Base-by-base conservation (phyloP, 2,113 vertebrate species). In the Rutilus rutilus region DNA sequence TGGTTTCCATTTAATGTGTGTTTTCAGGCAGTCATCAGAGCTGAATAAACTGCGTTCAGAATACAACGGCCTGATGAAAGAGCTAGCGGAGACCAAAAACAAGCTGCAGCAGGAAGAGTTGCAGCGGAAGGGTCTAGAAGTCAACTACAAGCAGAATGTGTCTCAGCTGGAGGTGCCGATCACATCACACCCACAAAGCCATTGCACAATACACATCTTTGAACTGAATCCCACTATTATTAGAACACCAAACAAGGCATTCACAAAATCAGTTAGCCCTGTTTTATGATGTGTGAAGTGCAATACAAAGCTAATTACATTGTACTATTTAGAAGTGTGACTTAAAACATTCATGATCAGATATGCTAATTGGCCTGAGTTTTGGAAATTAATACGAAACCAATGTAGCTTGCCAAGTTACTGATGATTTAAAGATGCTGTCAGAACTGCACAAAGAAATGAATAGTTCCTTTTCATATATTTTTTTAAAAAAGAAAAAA, bases 51-150 rank as follows among this genome's bases (percentile, higher is more conserved):
- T 99, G 79, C 98, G 96, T 27, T 97, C 97, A 4, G 98, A 99
- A 90, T 98, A 94, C 30, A 93, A 96, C 0, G 89, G 96, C 80
- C 93, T 99, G 91, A 92, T 97, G 95, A 98, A 96, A 52, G 98
- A 99, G 85, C 92, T 99, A 91, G 92, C 94, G 0, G 98, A 99
- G 87, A 97, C 95, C 90, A 97, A 91, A 89, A 94, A 91, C 90
- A 98, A 97, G 82, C 89, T 98, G 86, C 97, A 99, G 93, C 97
- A 99, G 88, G 98, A 99, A 87, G 98, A 98, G 89, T 94, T 96
- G 86, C 97, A 98, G 90, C 98, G 97, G 94, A 99, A 99, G 94
- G 96, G 94, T 21, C 94, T 98, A 67, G 98, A 99, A 90, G 97
- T 98, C 92, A 94, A 93, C 85, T 96, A 95, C 91, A 95, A 96